phyloP scores from a whole-genome alignment of 2,113 vertebrate species.

The Lamprologus lemairii region DNA sequence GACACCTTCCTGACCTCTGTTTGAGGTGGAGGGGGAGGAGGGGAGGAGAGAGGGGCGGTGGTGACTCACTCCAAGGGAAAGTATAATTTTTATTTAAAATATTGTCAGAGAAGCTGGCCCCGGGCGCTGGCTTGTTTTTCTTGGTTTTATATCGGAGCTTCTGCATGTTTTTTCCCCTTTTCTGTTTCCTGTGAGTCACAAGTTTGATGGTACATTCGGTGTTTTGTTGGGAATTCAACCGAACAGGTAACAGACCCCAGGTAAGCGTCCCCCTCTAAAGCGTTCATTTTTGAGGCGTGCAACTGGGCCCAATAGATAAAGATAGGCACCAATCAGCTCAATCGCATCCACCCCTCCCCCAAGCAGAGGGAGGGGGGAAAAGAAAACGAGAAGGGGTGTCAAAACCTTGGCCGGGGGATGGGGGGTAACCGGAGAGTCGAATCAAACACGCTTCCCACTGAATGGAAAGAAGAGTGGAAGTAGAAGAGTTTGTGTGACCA shows the following conservation, averaged over 20 bases:
- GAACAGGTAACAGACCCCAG: background rate
- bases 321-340: background rate
- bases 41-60: background rate
- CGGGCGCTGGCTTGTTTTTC: background rate
- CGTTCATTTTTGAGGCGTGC: background rate
- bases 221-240: background rate
- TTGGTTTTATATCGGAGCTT: background rate
- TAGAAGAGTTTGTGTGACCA: background rate
- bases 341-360: background rate
- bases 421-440: background rate
- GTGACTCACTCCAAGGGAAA: constrained; percentile 29
- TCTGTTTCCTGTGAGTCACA: background rate
- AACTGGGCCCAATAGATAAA: background rate
- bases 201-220: background rate
- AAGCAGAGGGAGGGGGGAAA: background rate
- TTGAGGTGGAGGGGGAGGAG: background rate
- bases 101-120: background rate
- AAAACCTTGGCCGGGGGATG: constrained; percentile 11
- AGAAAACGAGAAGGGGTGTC: background rate
- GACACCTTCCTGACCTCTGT: constrained; percentile 34
- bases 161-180: background rate
- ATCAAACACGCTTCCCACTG: constrained; percentile 22
- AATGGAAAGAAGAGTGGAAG: background rate
- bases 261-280: background rate
- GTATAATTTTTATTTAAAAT: constrained; percentile 9